Evolutionary conservation across 2,113 vertebrate species (phyloP), one percentile per base, ranked within the genome.

Genomic region (Pluvianellus socialis): DNA sequence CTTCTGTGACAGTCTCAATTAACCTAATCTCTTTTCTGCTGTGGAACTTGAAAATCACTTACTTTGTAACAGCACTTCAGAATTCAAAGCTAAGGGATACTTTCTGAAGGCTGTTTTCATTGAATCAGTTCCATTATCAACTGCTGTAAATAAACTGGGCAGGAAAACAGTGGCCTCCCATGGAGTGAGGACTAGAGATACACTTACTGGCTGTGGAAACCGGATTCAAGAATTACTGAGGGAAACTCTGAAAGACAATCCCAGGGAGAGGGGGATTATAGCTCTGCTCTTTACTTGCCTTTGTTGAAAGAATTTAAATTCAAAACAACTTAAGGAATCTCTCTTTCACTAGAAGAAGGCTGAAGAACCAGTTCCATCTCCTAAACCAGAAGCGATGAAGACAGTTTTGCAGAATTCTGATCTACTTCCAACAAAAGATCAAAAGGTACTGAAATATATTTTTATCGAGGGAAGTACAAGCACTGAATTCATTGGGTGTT

Each of bases 381-480:
- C 94, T 76, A 96, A 95, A 66, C 95, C 95, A 58, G 97, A 97
- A 70, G 85, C 76, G 33, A 44, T 76, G 42, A 90, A 88, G 67
- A 86, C 95, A 42, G 53, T 85, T 79, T 44, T 93, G 88, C 91
- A 76, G 73, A 96, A 83, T 59, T 88, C 95, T 49, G 96, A 94
- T 68, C 23, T 52, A 22, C 50, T 92, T 80, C 86, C 92, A 91
- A 72, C 87, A 77, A 96, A 90, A 91, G 98, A 98, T 53, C 98
- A 98, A 86, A 98, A 98, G 98, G 98, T 98, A 97, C 44, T 23
- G 38, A 21, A 75, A 38, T 17, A 7, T 1, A 4, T 47, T 63
- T 72, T 59, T 50, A 27, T 59, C 50, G 94, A 67, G 49, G 44
- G 33, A 71, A 32, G 12, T 55, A 23, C 4, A 49, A 92, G 26